These are phyloP conservation scores for Xestobium rufovillosum DNA, from an alignment of 2,888 invertebrate genomes.

Conservation along the genomic window DNA sequence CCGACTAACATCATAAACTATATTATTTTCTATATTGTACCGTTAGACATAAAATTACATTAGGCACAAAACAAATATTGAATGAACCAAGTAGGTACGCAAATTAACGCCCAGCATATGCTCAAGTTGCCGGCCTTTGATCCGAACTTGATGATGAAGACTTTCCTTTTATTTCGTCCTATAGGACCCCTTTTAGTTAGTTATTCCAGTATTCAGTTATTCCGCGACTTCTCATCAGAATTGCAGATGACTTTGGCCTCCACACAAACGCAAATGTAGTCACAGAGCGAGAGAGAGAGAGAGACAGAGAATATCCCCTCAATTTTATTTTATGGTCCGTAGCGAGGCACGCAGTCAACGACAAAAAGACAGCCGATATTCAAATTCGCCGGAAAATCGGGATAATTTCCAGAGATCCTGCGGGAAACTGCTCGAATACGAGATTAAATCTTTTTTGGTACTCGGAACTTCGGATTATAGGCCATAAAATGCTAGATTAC, in stretches of 20 bases:
- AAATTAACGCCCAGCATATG: no score
- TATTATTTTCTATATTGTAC: no score
- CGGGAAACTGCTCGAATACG: slow-evolving; percentile 20
- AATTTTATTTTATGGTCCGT: slow-evolving; percentile 23
- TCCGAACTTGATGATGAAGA: slow-evolving; percentile 19
- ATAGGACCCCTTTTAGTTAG: no score
- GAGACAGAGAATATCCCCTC: slow-evolving; percentile 16
- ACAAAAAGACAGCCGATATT: slow-evolving; percentile 26
- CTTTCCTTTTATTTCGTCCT: no score
- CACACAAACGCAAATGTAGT: slow-evolving; percentile 3
- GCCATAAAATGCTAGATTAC: no score
- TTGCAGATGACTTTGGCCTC: slow-evolving; percentile 18
- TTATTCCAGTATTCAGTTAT: no score
- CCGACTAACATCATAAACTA: no score
- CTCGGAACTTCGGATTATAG: no score
- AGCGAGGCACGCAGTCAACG: slow-evolving; percentile 18
- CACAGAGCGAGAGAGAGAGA: neutral
- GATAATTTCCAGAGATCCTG: slow-evolving; percentile 15
- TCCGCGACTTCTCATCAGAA: slow-evolving; percentile 24
- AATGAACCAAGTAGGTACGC: no score
- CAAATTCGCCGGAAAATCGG: slow-evolving; percentile 21
- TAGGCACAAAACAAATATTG: no score
- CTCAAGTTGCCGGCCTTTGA: slow-evolving; percentile 16
- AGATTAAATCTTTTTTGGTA: no score
- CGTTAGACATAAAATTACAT: no score